A percentile compares a stretch with the other conserved stretches of the same genome.
Evolutionary conservation across 2,797 vertebrate genomes (phyloP).

Genomic region (Linurgus olivaceus): DNA sequence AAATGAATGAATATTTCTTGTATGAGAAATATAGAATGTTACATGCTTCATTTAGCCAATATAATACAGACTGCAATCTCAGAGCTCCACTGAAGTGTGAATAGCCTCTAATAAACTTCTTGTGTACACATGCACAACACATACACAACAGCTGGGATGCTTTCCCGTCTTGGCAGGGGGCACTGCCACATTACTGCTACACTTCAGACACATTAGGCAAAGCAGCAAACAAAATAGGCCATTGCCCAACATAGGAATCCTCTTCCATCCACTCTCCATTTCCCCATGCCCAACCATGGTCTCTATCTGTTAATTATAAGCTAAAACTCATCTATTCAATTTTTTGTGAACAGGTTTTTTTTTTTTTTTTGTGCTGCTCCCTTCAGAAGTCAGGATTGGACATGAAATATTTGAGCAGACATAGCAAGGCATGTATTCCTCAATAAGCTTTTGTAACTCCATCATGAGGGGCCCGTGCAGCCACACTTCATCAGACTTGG

Average conservation of each 20-base stretch:
- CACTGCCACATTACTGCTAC: constrained; percentile 12
- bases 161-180: constrained; percentile 49
- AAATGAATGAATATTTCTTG: constrained; percentile 37
- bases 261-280: background rate
- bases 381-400: background rate
- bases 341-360: background rate
- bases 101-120: constrained; percentile 57
- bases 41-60: constrained; percentile 47
- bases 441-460: background rate
- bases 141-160: constrained; percentile 57
- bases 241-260: background rate
- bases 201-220: constrained; percentile 40
- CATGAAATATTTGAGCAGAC: background rate
- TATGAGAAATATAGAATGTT: constrained; percentile 33
- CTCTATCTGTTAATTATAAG: background rate
- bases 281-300: background rate
- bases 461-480: background rate
- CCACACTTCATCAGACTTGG: background rate
- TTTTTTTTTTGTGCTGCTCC: background rate
- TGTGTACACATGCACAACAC: constrained; percentile 57
- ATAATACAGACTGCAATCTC: constrained; percentile 41
- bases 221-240: background rate
- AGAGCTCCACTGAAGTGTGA: constrained; percentile 48
- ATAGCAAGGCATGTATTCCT: background rate
- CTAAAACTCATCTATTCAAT: background rate